Percentiles rank a stretch among this genome's conserved stretches.
phyloP scores from a whole-genome alignment of 2,113 vertebrate species.

The Clupea harengus region DNA sequence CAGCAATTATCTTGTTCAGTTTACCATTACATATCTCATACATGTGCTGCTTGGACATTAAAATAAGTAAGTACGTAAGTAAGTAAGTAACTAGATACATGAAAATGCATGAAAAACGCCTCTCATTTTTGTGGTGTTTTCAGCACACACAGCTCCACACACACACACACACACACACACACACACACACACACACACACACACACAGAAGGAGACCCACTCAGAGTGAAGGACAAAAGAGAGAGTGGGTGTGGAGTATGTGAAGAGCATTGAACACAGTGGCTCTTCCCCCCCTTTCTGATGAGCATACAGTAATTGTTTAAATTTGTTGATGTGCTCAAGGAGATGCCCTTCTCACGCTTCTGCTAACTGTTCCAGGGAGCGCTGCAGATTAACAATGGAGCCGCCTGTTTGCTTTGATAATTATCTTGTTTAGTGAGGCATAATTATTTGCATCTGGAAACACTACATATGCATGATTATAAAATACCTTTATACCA shows the following conservation, averaged over 20 bases:
- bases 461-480: conserved; percentile 28
- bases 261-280: background rate
- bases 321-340: conserved; percentile 28
- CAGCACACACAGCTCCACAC: too few relatives aligned
- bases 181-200: too few relatives aligned
- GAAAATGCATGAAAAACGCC: too few relatives aligned
- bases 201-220: background rate
- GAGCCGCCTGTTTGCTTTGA: conserved; percentile 30
- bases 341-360: conserved; percentile 36
- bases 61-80: background rate
- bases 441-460: conserved; percentile 29
- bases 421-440: conserved; percentile 43
- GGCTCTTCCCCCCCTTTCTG: conserved; percentile 26
- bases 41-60: background rate
- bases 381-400: conserved; percentile 16
- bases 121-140: too few relatives aligned
- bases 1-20: conserved; percentile 29
- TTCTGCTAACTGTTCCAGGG: conserved; percentile 15
- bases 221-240: background rate
- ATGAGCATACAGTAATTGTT: conserved; percentile 37
- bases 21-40: conserved; percentile 22
- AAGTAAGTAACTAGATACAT: too few relatives aligned
- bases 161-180: too few relatives aligned
- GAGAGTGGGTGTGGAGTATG: background rate
- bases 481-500: conserved; percentile 13